A percentile compares a stretch with the other conserved stretches of the same genome.
Evolutionary conservation across 2,888 invertebrate species (phyloP).

Genomic region (Adelognathus sp.): DNA sequence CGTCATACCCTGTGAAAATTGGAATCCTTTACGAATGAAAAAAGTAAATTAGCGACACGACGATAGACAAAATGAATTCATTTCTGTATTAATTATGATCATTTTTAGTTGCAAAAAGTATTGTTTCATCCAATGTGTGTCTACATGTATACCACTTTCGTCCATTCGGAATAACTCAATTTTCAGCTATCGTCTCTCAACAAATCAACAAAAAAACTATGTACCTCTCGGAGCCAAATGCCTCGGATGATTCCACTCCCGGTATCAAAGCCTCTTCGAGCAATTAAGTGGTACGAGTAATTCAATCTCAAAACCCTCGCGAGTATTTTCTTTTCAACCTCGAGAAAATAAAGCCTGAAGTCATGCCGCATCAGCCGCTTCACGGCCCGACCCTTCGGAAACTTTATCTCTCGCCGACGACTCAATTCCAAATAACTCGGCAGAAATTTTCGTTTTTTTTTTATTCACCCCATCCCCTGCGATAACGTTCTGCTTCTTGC

Average conservation of each 20-base stretch:
- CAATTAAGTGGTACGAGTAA: background rate
- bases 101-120: too few species aligned
- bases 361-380: background rate
- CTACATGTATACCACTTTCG: too few species aligned
- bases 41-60: too few species aligned
- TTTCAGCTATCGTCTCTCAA: too few species aligned
- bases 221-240: too few species aligned
- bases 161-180: background rate
- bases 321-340: conserved; percentile 18
- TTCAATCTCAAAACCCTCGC: background rate
- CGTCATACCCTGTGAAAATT: too few species aligned
- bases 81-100: too few species aligned
- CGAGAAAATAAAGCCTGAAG: background rate
- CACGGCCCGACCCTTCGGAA: background rate
- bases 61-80: too few species aligned
- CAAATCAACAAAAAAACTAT: too few species aligned
- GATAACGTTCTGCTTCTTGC: background rate
- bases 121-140: too few species aligned
- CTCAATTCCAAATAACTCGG: background rate
- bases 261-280: background rate
- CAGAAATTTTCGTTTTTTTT: background rate
- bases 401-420: background rate
- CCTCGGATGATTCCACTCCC: background rate
- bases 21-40: too few species aligned
- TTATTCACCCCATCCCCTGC: background rate